phyloP scores from a whole-genome alignment of 2,797 vertebrate species.

The Rhynchonycteris naso region DNA sequence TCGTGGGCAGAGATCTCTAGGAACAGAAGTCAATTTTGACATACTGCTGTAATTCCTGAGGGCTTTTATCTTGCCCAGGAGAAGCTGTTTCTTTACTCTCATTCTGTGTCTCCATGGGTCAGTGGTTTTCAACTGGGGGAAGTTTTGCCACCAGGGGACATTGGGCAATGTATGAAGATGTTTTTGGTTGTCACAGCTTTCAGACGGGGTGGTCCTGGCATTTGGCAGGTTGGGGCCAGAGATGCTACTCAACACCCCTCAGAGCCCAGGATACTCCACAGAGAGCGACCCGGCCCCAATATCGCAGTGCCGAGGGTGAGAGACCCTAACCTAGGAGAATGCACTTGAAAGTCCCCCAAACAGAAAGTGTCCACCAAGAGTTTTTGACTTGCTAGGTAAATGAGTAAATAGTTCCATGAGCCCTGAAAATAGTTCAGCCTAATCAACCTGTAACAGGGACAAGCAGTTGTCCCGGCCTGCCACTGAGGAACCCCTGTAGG shows the following conservation, averaged over 20 bases:
- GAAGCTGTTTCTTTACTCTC: not conserved
- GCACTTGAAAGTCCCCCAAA: too few species aligned
- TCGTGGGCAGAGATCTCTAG: not conserved
- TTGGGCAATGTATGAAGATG: not conserved
- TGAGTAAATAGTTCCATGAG: not conserved
- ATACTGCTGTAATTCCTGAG: not conserved
- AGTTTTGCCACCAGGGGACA: not conserved
- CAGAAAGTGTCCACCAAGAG: not conserved
- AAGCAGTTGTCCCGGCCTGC: not conserved
- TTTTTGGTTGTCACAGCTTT: not conserved
- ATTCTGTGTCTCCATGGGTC: too few species aligned
- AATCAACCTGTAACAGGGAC: not conserved
- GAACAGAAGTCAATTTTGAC: not conserved
- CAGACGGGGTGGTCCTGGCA: not conserved
- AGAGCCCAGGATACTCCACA: not conserved
- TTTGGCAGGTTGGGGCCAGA: not conserved
- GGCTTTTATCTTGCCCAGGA: too few species aligned
- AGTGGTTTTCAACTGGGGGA: not conserved
- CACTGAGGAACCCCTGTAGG: not conserved
- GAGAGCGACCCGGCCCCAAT: accelerated
- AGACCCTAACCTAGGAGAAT: not conserved
- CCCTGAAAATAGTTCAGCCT: not conserved
- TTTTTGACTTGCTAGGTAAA: not conserved
- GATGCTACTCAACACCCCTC: not conserved
- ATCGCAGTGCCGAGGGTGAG: not conserved